Conservation (phyloP, 2,888 invertebrate genomes). For the Orthosia cruda region DNA sequence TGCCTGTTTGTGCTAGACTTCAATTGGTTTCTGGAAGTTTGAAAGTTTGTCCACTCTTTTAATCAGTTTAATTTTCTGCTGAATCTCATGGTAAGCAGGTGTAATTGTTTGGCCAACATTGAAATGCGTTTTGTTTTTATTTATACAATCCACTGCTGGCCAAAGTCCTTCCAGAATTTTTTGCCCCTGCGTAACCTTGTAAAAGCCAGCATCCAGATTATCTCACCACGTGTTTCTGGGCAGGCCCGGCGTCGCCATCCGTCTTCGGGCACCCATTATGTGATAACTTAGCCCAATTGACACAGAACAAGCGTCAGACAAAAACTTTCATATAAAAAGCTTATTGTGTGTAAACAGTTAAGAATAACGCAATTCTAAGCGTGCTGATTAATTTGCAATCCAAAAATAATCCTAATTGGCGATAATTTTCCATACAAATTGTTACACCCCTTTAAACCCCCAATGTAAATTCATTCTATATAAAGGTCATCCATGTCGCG, state of each 20-base stretch:
- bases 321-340: not conserved
- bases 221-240: no score
- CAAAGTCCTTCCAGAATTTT: no score
- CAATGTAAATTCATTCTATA: constrained; percentile 59
- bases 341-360: not conserved
- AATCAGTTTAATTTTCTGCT: not conserved
- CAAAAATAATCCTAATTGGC: constrained; percentile 11
- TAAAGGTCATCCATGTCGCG: constrained; percentile 59
- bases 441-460: constrained; percentile 34
- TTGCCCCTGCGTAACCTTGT: no score
- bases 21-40: not conserved
- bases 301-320: no score
- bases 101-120: not conserved
- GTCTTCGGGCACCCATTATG: no score
- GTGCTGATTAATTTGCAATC: not conserved
- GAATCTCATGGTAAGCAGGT: no score
- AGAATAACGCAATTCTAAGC: not conserved
- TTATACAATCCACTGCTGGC: no score
- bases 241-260: no score
- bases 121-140: no score
- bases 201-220: no score
- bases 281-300: no score
- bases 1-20: not conserved
- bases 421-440: constrained; percentile 41
- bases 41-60: not conserved